Base-by-base conservation (phyloP, 1,140 invertebrate species). In the Papilio dardanus region DNA sequence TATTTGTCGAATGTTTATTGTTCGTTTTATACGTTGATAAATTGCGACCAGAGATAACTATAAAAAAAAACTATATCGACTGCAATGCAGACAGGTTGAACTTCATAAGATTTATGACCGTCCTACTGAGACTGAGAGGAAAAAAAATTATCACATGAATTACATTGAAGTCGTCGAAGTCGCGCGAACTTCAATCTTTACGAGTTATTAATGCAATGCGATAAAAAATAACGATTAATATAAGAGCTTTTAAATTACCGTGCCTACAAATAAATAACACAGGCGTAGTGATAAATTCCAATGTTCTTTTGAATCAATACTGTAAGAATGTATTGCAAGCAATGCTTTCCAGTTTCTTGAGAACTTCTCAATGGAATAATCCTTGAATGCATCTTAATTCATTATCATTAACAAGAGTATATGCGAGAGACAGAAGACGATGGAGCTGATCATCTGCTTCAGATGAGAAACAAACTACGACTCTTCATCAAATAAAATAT, bases 71-170 rank as follows among this genome's bases (percentile, higher is more conserved):
- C 14, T 21, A 14, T 58, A 33, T 54, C 28, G 21, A 19, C 30
- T 2, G 31, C 14, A 58, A 8, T 54, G 30, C 30, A 30, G 12
- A 30, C 24, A 19, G 46, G 42, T 30, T 31, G 40, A 42, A 54
- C 71, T 73, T 54, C 28, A 46, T 54, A 54, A 19, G 71, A 73
- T 73, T 73, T 54, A 73, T 54, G 71, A 73, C 1, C 30, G 46
- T 4, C 31, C 6, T 54, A 31, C 28, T 46, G 8, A 16, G 16
- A 31, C 19, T 58, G 24, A n/a, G 16, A 28, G n/a, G 21, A 33
- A 73, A 73, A 73, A n/a, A 73, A 68, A n/a, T 30, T 54, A 30
- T 54, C 71, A 46, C 46, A 14, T 54, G 16, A 58, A 10, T 73
- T 73, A 73, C 46, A 33, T 73, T 58, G 28, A 30, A 8, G 71